These are phyloP conservation scores for Ciconia boyciana DNA, from an alignment of 2,113 vertebrate genomes.

Conservation along the genomic window DNA sequence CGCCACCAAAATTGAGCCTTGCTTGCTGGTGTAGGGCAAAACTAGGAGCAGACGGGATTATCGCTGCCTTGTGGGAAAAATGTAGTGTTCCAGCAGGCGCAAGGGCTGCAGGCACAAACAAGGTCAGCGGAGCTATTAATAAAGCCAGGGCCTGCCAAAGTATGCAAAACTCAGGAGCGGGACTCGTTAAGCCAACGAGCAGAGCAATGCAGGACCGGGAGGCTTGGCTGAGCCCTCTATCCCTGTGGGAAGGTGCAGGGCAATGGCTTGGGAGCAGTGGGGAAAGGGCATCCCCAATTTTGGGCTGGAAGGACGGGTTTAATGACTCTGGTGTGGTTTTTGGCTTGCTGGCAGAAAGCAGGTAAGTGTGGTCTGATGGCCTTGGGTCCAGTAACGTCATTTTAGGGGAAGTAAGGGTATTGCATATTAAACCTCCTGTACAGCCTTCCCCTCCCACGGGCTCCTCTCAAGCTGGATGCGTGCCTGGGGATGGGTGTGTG, in stretches of 20 bases:
- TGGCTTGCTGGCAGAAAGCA: neutral
- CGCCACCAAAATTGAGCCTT: neutral
- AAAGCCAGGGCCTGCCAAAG: neutral
- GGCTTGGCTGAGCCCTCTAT: neutral
- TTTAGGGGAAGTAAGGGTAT: neutral
- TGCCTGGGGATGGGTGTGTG: neutral
- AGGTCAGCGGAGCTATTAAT: slow-evolving; percentile 4
- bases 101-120: neutral
- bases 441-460: neutral
- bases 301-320: neutral
- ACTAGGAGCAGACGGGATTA: slow-evolving; percentile 32
- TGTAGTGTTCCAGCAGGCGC: neutral
- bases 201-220: rapidly evolving
- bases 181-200: rapidly evolving
- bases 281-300: neutral
- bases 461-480: neutral
- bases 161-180: rapidly evolving
- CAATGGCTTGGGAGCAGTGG: rapidly evolving
- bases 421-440: rapidly evolving
- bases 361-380: neutral
- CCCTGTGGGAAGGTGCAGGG: neutral
- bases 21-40: neutral
- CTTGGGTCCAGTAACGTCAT: neutral
- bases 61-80: slow-evolving; percentile 30
- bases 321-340: neutral